These are phyloP conservation scores for Pseudobourletiella spinata DNA, from an alignment of 1,140 invertebrate species.

Conservation along the genomic window DNA sequence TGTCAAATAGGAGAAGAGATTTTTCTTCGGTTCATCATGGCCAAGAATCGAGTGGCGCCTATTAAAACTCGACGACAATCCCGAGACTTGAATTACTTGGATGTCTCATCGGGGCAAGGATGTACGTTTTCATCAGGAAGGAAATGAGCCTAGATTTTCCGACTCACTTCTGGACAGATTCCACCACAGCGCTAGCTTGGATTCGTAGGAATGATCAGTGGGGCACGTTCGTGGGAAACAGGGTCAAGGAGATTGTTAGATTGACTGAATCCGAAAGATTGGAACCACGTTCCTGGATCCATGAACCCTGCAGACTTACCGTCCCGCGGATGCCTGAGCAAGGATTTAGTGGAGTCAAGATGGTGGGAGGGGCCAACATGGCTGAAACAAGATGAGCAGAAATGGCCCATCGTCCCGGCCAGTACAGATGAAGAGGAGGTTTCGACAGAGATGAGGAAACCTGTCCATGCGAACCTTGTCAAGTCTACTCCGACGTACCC, in stretches of 20 bases:
- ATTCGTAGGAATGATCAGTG: constrained; percentile 34
- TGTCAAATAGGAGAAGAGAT: neutral
- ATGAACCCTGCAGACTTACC: constrained; percentile 19
- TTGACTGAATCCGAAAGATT: neutral
- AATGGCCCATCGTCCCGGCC: constrained; percentile 5
- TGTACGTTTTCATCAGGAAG: constrained; percentile 22
- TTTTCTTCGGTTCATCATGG: constrained; percentile 33
- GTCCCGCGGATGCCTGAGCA: constrained; percentile 7
- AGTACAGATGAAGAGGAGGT: neutral
- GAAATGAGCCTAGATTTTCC: constrained; percentile 14
- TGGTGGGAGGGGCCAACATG: constrained; percentile 23
- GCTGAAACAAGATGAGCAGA: neutral
- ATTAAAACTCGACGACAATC: constrained; percentile 36
- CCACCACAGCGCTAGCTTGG: constrained; percentile 37
- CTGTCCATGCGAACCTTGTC: no score
- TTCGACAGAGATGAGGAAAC: neutral
- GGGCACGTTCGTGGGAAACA: constrained; percentile 33
- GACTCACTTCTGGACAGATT: constrained; percentile 38
- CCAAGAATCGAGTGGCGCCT: constrained; percentile 39
- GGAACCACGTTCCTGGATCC: constrained; percentile 13
- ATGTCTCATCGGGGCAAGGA: constrained; percentile 37
- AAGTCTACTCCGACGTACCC: no score
- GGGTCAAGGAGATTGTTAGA: constrained; percentile 31
- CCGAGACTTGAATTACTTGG: constrained; percentile 40
- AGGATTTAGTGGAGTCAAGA: constrained; percentile 12